Percentiles rank a stretch among this genome's conserved stretches.
Conservation (phyloP, 2,113 vertebrate species). For the Oncorhynchus kisutch region DNA sequence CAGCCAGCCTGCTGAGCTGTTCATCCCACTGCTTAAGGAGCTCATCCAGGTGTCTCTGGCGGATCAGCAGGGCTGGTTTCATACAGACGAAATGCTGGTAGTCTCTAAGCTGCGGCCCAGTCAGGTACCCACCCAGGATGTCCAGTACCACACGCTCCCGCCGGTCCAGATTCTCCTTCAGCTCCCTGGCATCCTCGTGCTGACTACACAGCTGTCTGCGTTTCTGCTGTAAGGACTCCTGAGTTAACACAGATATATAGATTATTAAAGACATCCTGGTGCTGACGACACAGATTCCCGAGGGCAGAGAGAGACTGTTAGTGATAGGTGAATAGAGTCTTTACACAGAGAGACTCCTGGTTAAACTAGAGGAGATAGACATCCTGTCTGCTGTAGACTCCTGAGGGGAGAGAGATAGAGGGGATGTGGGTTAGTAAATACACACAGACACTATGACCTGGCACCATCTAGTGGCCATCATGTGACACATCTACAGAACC, state of each 20-base stretch:
- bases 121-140: conserved; percentile 84
- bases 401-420: too few relatives aligned
- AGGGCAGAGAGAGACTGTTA: too few relatives aligned
- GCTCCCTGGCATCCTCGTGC: conserved; percentile 89
- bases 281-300: too few relatives aligned
- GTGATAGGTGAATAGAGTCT: too few relatives aligned
- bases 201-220: conserved; percentile 85
- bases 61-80: conserved; percentile 88
- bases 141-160: conserved; percentile 84
- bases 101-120: conserved; percentile 78
- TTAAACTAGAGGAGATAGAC: too few relatives aligned
- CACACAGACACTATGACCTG: too few relatives aligned
- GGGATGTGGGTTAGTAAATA: too few relatives aligned
- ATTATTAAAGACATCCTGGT: too few relatives aligned
- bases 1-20: conserved; percentile 81
- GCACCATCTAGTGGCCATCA: too few relatives aligned
- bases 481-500: too few relatives aligned
- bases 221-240: conserved; percentile 87
- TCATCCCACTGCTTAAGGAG: conserved; percentile 87
- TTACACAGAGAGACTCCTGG: too few relatives aligned
- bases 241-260: conserved; percentile 11
- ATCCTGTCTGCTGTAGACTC: too few relatives aligned
- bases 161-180: conserved; percentile 95
- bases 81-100: conserved; percentile 87
- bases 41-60: conserved; percentile 90